Conservation (phyloP, 1,140 invertebrate species). For the Cotesia vestalis region DNA sequence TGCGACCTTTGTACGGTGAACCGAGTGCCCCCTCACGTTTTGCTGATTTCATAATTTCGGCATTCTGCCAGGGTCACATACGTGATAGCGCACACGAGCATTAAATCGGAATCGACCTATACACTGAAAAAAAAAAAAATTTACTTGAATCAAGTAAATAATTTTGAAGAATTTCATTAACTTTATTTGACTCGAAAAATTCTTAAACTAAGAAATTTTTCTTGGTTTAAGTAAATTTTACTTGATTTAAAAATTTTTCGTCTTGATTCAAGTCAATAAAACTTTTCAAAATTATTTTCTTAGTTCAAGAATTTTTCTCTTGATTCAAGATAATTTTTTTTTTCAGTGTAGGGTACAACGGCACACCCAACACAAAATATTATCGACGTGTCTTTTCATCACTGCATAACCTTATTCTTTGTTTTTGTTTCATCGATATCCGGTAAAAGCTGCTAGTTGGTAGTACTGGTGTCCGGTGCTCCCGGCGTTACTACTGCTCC, state of each 20-base stretch:
- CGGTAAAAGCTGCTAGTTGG: not conserved
- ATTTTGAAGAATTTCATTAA: too few species aligned
- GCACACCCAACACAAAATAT: constrained; percentile 26
- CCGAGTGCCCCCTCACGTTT: constrained; percentile 54
- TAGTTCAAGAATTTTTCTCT: too few species aligned
- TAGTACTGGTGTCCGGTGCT: not conserved
- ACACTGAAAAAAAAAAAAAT: too few species aligned
- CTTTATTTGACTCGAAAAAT: too few species aligned
- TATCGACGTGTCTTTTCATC: constrained; percentile 33
- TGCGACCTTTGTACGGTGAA: constrained; percentile 27
- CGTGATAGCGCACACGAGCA: constrained; percentile 46
- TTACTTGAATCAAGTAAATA: too few species aligned
- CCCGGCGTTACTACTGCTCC: not conserved
- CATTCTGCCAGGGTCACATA: constrained; percentile 54
- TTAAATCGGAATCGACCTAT: constrained; percentile 51
- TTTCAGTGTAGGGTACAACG: too few species aligned
- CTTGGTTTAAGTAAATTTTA: too few species aligned
- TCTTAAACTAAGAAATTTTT: too few species aligned
- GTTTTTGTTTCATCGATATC: constrained; percentile 1
- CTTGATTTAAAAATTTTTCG: too few species aligned
- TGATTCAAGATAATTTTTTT: too few species aligned
- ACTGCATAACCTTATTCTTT: constrained; percentile 15
- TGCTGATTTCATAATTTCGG: constrained; percentile 65
- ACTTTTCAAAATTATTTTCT: too few species aligned
- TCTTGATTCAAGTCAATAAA: too few species aligned